Conservation (phyloP, 2,797 vertebrate genomes). For the Hypotaenidia philippensis region DNA sequence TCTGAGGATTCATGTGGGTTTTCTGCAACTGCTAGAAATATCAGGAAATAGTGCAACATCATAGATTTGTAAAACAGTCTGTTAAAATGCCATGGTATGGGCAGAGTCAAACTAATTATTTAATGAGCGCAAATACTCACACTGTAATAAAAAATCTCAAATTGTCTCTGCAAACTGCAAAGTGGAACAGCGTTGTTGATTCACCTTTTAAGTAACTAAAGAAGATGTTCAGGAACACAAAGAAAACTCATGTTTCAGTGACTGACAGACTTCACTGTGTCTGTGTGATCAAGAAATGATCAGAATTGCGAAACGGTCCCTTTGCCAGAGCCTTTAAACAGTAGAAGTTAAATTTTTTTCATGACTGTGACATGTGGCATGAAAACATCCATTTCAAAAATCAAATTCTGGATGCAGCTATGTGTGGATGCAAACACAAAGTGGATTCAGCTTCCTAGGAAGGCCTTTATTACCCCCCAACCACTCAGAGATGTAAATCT, state of each 20-base stretch:
- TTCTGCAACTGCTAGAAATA: background rate
- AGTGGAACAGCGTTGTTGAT: background rate
- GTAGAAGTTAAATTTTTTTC: background rate
- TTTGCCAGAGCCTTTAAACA: background rate
- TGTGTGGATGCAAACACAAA: background rate
- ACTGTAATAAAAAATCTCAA: background rate
- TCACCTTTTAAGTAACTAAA: background rate
- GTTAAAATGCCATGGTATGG: background rate
- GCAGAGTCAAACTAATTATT: background rate
- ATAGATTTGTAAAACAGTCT: background rate
- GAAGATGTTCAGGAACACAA: background rate
- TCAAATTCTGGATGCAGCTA: background rate
- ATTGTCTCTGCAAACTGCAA: background rate
- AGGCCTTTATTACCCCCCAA: background rate
- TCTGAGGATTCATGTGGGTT: background rate
- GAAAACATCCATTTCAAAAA: background rate
- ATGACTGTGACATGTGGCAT: background rate
- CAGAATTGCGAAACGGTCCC: background rate
- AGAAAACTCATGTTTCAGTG: background rate
- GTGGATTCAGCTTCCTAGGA: background rate
- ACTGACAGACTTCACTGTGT: background rate
- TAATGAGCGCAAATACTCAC: background rate
- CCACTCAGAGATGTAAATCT: slow-evolving; percentile 30
- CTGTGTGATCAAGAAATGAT: background rate
- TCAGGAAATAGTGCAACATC: background rate